These are phyloP conservation scores for Smittia aterrima DNA, from an alignment of 2,888 invertebrate genomes.

Conservation along the genomic window DNA sequence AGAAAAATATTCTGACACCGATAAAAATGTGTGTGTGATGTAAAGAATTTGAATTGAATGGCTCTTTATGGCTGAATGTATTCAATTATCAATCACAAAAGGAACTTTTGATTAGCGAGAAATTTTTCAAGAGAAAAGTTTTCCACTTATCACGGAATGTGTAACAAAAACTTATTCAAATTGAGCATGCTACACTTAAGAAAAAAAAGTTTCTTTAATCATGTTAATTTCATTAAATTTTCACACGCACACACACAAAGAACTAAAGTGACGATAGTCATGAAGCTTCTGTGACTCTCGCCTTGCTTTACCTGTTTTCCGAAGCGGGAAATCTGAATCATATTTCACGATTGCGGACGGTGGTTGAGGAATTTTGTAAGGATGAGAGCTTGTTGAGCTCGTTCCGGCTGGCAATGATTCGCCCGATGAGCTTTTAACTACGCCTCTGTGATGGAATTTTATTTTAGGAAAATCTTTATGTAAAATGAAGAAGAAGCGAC, in stretches of 20 bases:
- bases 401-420: slow-evolving; percentile 62
- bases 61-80: too few relatives aligned
- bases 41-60: too few relatives aligned
- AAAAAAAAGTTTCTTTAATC: slow-evolving; percentile 3
- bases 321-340: slow-evolving; percentile 78
- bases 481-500: slow-evolving; percentile 43
- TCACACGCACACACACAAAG: slow-evolving; percentile 34
- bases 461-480: neutral
- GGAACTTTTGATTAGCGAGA: too few relatives aligned
- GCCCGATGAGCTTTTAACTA: slow-evolving; percentile 65
- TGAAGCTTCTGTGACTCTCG: neutral
- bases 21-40: neutral
- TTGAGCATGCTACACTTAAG: neutral
- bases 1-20: neutral
- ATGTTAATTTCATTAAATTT: slow-evolving; percentile 38
- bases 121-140: too few relatives aligned
- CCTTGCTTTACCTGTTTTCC: slow-evolving; percentile 81
- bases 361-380: slow-evolving; percentile 67
- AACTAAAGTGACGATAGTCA: neutral
- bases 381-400: slow-evolving; percentile 62
- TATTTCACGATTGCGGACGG: slow-evolving; percentile 55
- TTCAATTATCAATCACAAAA: too few relatives aligned
- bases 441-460: slow-evolving; percentile 55
- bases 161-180: too few relatives aligned
- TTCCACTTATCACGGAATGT: too few relatives aligned